These are phyloP conservation scores for Montipora cactus DNA, from an alignment of 64 coral and sea anemone genomes.

Conservation along the genomic window DNA sequence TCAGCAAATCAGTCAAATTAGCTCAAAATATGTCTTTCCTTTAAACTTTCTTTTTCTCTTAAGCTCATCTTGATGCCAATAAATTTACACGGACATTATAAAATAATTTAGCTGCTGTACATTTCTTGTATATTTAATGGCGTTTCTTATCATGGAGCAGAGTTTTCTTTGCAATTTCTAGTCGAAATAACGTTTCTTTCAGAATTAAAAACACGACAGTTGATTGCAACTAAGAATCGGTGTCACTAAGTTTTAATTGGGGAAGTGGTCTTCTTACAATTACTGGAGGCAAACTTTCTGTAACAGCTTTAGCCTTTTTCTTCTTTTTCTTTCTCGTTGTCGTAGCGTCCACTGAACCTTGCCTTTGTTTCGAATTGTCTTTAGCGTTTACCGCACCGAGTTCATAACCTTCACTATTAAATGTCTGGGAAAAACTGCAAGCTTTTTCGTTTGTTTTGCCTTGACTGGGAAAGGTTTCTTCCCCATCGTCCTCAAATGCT, in stretches of 20 bases:
- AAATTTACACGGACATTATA: too few species aligned
- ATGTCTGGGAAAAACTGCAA: not conserved
- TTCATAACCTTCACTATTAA: constrained; percentile 7
- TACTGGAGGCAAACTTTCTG: constrained; percentile 13
- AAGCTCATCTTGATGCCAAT: too few species aligned
- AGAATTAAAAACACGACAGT: not conserved
- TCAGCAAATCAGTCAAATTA: too few species aligned
- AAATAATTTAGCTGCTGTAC: too few species aligned
- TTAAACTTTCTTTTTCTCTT: too few species aligned
- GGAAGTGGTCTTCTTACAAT: constrained; percentile 15
- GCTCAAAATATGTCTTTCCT: too few species aligned
- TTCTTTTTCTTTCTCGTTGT: constrained; percentile 28
- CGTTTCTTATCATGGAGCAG: too few species aligned
- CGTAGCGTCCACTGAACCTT: not conserved
- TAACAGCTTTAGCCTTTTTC: not conserved
- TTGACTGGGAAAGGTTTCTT: not conserved
- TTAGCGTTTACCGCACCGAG: not conserved
- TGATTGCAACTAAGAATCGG: not conserved
- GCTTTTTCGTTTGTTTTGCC: constrained; percentile 1
- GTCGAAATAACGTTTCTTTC: not conserved
- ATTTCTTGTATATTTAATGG: too few species aligned
- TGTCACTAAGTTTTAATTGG: not conserved
- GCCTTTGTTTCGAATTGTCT: not conserved
- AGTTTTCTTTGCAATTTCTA: not conserved
- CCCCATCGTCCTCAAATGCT: not conserved